Conservation (phyloP, 2,113 vertebrate species). For the Agapornis roseicollis region DNA sequence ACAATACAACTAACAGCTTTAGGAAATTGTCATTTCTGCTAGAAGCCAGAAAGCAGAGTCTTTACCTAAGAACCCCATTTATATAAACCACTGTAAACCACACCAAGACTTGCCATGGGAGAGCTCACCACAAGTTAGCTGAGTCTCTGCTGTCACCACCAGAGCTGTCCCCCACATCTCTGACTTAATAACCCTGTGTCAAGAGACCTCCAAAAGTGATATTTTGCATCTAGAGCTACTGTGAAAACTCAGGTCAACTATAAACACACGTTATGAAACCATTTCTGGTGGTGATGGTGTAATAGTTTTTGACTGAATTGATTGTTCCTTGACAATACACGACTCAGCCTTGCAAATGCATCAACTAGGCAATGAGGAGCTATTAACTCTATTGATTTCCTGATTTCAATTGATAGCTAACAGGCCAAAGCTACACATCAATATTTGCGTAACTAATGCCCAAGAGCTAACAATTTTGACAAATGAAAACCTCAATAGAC, state of each 20-base stretch:
- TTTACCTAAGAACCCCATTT: not conserved
- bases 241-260: conserved; percentile 17
- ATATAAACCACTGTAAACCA: not conserved
- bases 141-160: not conserved
- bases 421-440: conserved; percentile 88
- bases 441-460: conserved; percentile 93
- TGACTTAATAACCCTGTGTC: too few species aligned
- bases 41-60: not conserved
- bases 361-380: conserved; percentile 92
- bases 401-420: conserved; percentile 95
- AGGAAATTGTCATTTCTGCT: not conserved
- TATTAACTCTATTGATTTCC: conserved; percentile 95
- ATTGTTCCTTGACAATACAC: conserved; percentile 81
- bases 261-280: conserved; percentile 69
- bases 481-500: conserved; percentile 83
- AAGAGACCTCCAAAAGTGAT: not conserved
- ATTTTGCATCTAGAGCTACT: not conserved
- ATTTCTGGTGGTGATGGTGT: conserved; percentile 70
- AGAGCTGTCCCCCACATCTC: not conserved
- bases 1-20: not conserved
- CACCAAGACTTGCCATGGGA: not conserved
- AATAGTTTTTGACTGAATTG: conserved; percentile 89
- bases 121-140: rapidly evolving
- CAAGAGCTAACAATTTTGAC: conserved; percentile 80
- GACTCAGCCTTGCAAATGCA: conserved; percentile 85